Base-by-base conservation (phyloP, 2,113 vertebrate species). In the Parotia lawesii region DNA sequence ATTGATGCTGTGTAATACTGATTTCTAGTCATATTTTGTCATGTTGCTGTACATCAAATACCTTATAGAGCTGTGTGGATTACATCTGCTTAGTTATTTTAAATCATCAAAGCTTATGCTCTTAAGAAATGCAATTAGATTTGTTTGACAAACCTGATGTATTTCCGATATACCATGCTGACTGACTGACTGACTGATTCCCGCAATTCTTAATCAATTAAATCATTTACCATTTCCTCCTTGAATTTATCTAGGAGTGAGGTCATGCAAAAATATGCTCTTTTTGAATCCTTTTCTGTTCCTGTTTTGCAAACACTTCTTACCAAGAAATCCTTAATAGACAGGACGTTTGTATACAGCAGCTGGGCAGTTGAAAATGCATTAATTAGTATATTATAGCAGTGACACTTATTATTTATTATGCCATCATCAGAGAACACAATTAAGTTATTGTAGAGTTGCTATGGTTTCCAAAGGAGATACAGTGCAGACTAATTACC, bases 391-490 rank as follows among this genome's bases (percentile, higher is more conserved):
- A 65, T 80, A 80, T 89, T 94, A 92, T 65, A 85, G 62, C 70
- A 85, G 37, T 33, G 47, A 56, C 77, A 88, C 48, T 37, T 47
- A 35, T 66, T 60, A 83, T 91, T 96, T 96, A 57, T 87, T 90
- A 92, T 92, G 56, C 75, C 24, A 44, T 94, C 85, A 78, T 71
- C 77, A 87, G 82, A 90, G 85, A 94, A 93, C n/a, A 87, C 33
- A 74, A 82, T 86, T 67, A 50, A 93, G 53, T 91, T 92, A 92
- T 81, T 93, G 57, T 87, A 71, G 50, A 40, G 75, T 94, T 95
- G 75, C 96, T 92, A 58, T 90, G 84, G 90, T 96, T 93, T 92
- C 94, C 87, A 80, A 82, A 92, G 47, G 74, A 90, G 76, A 54
- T 91, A 82, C 35, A 71, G 71, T 72, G 66, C 85, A 94, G 71